A percentile compares a stretch with the other conserved stretches of the same genome.
Evolutionary conservation across 2,888 invertebrate species (phyloP).

Genomic region (Drosophila mercatorum): DNA sequence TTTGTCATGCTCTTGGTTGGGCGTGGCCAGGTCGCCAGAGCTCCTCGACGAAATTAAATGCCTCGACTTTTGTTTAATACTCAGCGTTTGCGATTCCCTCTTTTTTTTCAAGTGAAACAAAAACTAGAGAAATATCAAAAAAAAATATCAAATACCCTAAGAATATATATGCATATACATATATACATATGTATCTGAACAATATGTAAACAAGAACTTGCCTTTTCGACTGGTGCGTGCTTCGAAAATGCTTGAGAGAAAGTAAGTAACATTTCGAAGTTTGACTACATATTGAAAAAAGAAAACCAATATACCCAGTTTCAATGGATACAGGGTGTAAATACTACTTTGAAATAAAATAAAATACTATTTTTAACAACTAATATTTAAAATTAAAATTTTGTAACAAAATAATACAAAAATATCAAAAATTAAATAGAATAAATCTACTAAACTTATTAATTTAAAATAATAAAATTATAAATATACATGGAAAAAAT

Average conservation of each 20-base stretch:
- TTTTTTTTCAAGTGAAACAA: conserved; percentile 23
- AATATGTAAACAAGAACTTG: background rate
- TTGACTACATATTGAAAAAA: too few relatives aligned
- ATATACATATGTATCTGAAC: background rate
- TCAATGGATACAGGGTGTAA: too few relatives aligned
- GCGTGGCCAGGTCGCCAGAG: conserved; percentile 47
- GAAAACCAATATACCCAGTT: too few relatives aligned
- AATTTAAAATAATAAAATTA: too few relatives aligned
- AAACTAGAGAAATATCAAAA: background rate
- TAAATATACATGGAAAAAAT: too few relatives aligned
- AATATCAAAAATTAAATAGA: too few relatives aligned
- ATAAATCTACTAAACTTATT: too few relatives aligned
- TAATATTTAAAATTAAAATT: too few relatives aligned
- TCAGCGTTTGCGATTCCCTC: background rate
- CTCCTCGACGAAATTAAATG: conserved; percentile 27
- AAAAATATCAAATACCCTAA: background rate
- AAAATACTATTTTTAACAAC: too few relatives aligned
- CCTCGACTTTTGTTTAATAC: conserved; percentile 24
- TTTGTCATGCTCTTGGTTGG: conserved; percentile 26
- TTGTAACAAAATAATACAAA: too few relatives aligned
- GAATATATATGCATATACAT: background rate
- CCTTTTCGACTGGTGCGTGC: background rate
- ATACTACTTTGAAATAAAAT: too few relatives aligned
- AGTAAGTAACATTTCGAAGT: conserved; percentile 10
- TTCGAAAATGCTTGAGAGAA: background rate